These are phyloP conservation scores for Ailurus styani DNA, from an alignment of 2,113 vertebrate genomes.

Conservation along the genomic window DNA sequence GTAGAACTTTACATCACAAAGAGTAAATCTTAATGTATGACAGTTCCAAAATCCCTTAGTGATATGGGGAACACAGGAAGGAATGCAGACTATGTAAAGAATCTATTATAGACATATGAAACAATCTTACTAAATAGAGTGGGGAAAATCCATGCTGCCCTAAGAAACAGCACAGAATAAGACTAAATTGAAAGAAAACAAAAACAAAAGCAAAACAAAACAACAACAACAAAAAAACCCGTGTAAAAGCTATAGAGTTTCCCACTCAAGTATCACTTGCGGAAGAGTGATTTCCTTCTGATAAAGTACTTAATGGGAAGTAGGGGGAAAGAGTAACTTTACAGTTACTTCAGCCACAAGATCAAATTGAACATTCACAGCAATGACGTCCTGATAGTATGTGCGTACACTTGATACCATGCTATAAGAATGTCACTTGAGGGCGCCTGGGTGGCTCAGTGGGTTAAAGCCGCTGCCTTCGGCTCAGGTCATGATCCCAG, in stretches of 20 bases:
- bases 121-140: not conserved
- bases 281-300: not conserved
- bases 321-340: not conserved
- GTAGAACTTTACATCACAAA: not conserved
- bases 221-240: too few relatives aligned
- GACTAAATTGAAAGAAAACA: not conserved
- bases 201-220: too few relatives aligned
- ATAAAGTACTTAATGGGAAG: not conserved
- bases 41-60: not conserved
- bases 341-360: not conserved
- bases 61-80: not conserved
- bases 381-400: not conserved
- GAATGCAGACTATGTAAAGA: not conserved
- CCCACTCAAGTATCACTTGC: not conserved
- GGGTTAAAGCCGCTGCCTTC: too few relatives aligned
- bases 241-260: not conserved
- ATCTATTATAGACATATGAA: not conserved
- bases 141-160: not conserved
- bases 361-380: not conserved
- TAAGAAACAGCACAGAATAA: not conserved
- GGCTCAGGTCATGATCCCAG: too few relatives aligned
- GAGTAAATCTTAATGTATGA: not conserved
- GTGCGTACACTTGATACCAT: not conserved
- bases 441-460: too few relatives aligned
- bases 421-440: not conserved